Base-by-base conservation (phyloP, 2,797 vertebrate genomes). In the Spinibarbus caldwelli region DNA sequence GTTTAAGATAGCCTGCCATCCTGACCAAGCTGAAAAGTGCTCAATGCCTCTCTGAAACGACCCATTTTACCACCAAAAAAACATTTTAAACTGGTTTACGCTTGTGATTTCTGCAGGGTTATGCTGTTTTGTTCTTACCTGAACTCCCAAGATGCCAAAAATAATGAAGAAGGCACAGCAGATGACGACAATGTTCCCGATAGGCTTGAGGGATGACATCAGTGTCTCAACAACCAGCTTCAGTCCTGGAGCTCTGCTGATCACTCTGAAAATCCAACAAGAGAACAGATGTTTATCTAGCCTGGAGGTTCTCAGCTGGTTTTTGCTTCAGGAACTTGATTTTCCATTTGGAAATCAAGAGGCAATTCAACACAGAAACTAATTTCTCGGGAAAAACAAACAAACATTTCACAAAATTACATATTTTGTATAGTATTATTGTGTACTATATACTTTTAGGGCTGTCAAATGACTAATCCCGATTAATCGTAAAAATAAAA, bases 101-200 rank as follows among this genome's bases (percentile, higher is more conserved):
- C 14, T 68, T 14, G 14, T 26, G 23, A 11, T 81, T 52, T 81
- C 1, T 49, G 47, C 23, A 54, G 5, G 66, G 4, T 26, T 38
- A 41, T 45, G 34, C 4, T 62, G 64, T 34, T 29, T 31, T 57
- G 52, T 10, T 29, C 95, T 94, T 86, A 99, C 98, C 98, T 99
- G 98, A 23, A 99, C 98, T 89, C 98, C 98, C 83, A 99, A 93
- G 93, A 99, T 99, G 89, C 98, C 98, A 75, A 99, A 99, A 94
- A 99, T 99, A 89, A 99, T 99, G 95, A 99, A 99, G 94, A 99
- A 99, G 86, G 98, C 98, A 89, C 98, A 99, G 93, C 98, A 99
- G 93, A 99, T 99, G 92, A 99, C 97, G 93, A 99, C 98, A 0
- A 99, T 99, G 94, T 99, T 99, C 85, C 98, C 98, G 7, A 99